Evolutionary conservation across 2,797 vertebrate species (phyloP).

Genomic region (Chelonia mydas): DNA sequence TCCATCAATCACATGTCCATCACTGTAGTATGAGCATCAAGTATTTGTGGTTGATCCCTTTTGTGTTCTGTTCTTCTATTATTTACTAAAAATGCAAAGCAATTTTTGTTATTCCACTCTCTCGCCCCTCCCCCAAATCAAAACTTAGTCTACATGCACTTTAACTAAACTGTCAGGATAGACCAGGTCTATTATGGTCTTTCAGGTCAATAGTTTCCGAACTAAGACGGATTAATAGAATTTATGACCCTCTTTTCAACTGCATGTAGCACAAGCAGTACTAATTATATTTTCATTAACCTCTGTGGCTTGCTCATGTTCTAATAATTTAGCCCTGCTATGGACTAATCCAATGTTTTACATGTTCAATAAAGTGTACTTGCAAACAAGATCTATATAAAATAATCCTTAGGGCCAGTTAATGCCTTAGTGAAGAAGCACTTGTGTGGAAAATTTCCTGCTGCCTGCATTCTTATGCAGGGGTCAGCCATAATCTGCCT

Average conservation of each 20-base stretch:
- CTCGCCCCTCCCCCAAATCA: not conserved
- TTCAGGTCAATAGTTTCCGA: conserved; percentile 80
- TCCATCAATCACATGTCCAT: not conserved
- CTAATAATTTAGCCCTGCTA: conserved; percentile 78
- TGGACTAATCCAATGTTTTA: conserved; percentile 71
- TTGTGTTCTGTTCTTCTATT: not conserved
- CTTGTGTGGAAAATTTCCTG: not conserved
- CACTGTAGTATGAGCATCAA: not conserved
- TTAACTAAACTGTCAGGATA: conserved; percentile 53
- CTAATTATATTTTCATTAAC: conserved; percentile 84
- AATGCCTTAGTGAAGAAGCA: not conserved
- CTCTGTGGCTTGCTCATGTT: conserved; percentile 74
- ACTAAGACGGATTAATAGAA: conserved; percentile 78
- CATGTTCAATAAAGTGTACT: conserved; percentile 75
- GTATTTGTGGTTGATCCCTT: not conserved
- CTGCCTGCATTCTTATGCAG: not conserved
- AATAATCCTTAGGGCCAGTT: conserved; percentile 52
- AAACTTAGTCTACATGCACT: not conserved
- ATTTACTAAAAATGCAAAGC: not conserved
- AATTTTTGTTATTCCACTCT: not conserved
- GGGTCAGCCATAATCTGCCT: not conserved
- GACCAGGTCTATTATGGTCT: conserved; percentile 67
- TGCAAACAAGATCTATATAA: conserved; percentile 69
- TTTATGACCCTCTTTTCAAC: conserved; percentile 77
- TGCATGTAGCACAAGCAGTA: conserved; percentile 72